A percentile compares a stretch with the other conserved stretches of the same genome.
Conservation (phyloP, 2,888 invertebrate species). For the Griposia aprilina region DNA sequence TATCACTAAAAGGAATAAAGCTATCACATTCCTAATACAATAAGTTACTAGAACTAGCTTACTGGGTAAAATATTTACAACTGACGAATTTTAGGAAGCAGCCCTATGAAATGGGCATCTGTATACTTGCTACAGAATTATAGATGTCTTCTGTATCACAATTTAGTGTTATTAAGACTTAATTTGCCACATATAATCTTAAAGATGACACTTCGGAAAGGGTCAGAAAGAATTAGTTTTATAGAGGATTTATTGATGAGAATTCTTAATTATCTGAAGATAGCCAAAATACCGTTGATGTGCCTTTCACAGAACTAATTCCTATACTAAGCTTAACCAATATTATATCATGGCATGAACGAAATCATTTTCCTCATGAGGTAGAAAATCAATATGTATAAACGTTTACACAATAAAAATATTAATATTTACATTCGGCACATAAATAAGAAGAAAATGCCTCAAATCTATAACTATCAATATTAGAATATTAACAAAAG, state of each 20-base stretch:
- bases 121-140: neutral
- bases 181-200: neutral
- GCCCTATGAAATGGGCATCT: constrained; percentile 21
- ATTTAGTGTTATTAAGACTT: neutral
- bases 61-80: constrained; percentile 75
- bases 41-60: constrained; percentile 82
- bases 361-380: constrained; percentile 82
- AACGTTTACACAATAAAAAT: constrained; percentile 68
- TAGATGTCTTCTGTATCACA: neutral
- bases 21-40: constrained; percentile 87
- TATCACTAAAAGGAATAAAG: constrained; percentile 79
- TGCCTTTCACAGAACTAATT: constrained; percentile 30
- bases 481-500: constrained; percentile 77
- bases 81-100: constrained; percentile 47
- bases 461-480: constrained; percentile 59
- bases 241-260: neutral
- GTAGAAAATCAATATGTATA: constrained; percentile 86
- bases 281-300: neutral
- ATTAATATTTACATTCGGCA: constrained; percentile 71
- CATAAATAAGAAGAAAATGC: constrained; percentile 66
- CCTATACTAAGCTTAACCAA: constrained; percentile 48
- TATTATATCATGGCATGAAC: constrained; percentile 69
- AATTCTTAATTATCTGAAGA: neutral
- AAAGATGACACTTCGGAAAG: neutral
- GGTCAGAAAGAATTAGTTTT: neutral